phyloP scores from a whole-genome alignment of 1,140 invertebrate species.

The Drosophila pseudoobscura region DNA sequence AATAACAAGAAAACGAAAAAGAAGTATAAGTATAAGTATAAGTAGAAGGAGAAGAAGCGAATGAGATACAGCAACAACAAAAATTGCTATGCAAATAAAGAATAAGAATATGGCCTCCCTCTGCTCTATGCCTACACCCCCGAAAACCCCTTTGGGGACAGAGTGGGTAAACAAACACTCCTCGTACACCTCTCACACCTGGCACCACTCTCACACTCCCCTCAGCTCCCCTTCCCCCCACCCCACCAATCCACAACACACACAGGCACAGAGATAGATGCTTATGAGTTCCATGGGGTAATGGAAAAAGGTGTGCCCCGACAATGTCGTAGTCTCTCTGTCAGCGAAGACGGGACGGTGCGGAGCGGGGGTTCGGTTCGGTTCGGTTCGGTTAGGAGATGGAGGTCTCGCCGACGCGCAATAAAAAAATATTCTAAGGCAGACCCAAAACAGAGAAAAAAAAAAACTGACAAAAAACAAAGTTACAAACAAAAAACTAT shows the following conservation, averaged over 20 bases:
- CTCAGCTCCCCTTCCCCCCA: not conserved
- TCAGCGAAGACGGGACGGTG: too few relatives aligned
- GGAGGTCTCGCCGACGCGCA: constrained; percentile 64
- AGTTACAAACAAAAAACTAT: constrained; percentile 55
- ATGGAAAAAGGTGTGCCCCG: constrained; percentile 58
- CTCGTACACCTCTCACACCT: constrained; percentile 35
- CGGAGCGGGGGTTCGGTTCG: too few relatives aligned
- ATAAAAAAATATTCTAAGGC: constrained; percentile 73
- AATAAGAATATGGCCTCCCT: constrained; percentile 67
- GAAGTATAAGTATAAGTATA: not conserved
- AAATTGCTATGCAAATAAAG: constrained; percentile 78
- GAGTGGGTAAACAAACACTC: constrained; percentile 52
- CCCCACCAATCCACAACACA: constrained; percentile 22
- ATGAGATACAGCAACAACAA: constrained; percentile 34
- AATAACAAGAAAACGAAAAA: constrained; percentile 54
- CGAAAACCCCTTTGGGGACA: constrained; percentile 25
- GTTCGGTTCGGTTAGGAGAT: too few relatives aligned
- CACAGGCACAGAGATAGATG: constrained; percentile 23
- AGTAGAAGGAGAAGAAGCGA: not conserved
- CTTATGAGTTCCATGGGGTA: constrained; percentile 21
- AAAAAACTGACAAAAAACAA: constrained; percentile 9
- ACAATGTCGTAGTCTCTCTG: constrained; percentile 28
- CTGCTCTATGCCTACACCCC: constrained; percentile 7
- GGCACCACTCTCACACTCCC: constrained; percentile 23
- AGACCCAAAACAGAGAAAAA: constrained; percentile 50